Conservation (phyloP, 2,797 vertebrate genomes). For the Borostomias antarcticus region DNA sequence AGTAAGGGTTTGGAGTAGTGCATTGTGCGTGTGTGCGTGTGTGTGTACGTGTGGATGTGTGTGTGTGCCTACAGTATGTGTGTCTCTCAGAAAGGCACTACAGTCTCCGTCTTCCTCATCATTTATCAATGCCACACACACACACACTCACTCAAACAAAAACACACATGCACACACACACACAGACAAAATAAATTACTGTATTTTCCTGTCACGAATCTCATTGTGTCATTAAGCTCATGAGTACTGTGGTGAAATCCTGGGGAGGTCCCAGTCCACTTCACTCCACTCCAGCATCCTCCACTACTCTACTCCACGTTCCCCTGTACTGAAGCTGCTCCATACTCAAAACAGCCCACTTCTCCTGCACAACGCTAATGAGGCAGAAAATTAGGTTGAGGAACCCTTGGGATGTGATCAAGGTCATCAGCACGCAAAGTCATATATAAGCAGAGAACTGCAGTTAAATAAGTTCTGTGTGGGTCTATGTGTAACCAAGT, state of each 20-base stretch:
- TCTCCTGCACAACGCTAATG: constrained; percentile 62
- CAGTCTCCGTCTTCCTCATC: constrained; percentile 38
- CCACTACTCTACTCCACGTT: background rate
- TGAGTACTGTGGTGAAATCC: constrained; percentile 5
- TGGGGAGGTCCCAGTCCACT: constrained; percentile 15
- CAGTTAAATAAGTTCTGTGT: background rate
- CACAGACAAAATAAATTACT: background rate
- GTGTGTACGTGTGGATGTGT: constrained; percentile 12
- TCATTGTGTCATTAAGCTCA: constrained; percentile 33
- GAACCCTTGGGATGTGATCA: constrained; percentile 56
- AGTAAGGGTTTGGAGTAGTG: constrained; percentile 55
- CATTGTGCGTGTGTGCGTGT: constrained; percentile 25
- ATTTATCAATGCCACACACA: constrained; percentile 59
- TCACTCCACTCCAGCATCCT: constrained; percentile 2
- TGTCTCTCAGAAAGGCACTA: constrained; percentile 29
- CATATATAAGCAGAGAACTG: constrained; percentile 34
- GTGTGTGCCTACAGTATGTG: background rate
- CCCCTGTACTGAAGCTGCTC: constrained; percentile 42
- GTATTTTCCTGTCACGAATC: constrained; percentile 28
- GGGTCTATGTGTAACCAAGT: too few species aligned
- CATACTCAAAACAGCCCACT: constrained; percentile 57
- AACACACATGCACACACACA: background rate
- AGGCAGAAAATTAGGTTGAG: constrained; percentile 65
- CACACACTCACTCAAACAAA: background rate
- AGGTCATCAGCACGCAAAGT: constrained; percentile 53